phyloP scores from a whole-genome alignment of 2,797 vertebrate species.

The Sebastes iracundus region DNA sequence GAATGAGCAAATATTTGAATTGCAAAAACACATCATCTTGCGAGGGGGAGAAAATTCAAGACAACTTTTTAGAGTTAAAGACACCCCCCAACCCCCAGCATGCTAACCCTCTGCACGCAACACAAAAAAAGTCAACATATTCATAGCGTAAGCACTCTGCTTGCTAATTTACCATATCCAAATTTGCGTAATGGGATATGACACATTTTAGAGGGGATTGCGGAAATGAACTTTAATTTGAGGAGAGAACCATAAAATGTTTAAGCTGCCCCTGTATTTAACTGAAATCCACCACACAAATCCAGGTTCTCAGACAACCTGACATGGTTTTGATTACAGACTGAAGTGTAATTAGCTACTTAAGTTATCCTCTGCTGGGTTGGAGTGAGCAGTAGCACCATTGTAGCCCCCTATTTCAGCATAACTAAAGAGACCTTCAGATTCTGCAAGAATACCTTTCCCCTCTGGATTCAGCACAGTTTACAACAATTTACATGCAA shows the following conservation, averaged over 20 bases:
- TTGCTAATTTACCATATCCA: conserved; percentile 84
- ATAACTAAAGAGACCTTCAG: conserved; percentile 45
- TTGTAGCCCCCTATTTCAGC: conserved; percentile 36
- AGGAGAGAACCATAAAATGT: conserved; percentile 84
- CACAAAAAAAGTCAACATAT: conserved; percentile 73
- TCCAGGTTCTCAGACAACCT: conserved; percentile 77
- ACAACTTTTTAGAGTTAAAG: conserved; percentile 85
- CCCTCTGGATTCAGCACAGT: conserved; percentile 32
- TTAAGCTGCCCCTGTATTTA: conserved; percentile 80
- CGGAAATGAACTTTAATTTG: conserved; percentile 78
- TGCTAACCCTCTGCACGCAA: conserved; percentile 68
- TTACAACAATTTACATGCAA: conserved; percentile 44
- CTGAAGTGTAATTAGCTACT: conserved; percentile 82
- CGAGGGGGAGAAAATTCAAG: conserved; percentile 76
- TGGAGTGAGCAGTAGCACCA: conserved; percentile 32
- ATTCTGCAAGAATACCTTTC: conserved; percentile 33
- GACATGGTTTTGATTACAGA: conserved; percentile 82
- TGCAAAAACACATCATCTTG: conserved; percentile 95
- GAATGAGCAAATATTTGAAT: conserved; percentile 98
- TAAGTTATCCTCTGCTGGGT: conserved; percentile 71
- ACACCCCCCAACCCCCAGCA: conserved; percentile 68
- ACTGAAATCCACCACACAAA: conserved; percentile 78
- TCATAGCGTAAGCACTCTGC: conserved; percentile 75
- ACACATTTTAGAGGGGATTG: conserved; percentile 83
- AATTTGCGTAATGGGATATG: conserved; percentile 87